Evolutionary conservation across 2,888 invertebrate genomes (phyloP).

Genomic region (Harpalus rubripes): DNA sequence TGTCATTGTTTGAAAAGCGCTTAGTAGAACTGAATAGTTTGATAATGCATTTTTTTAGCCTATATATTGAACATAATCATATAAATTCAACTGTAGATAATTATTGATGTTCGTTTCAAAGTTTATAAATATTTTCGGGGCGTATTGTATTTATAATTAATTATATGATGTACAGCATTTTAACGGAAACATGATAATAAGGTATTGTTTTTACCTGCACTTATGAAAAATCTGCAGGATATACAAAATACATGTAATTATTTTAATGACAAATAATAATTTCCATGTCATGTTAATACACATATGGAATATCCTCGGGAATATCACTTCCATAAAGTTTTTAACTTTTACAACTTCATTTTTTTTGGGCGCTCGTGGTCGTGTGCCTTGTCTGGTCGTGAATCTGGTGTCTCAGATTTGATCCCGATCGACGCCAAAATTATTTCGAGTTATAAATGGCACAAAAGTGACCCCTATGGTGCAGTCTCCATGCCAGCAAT

Average conservation of each 20-base stretch:
- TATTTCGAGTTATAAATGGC: no score
- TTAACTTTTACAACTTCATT: no score
- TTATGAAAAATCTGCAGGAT: not conserved
- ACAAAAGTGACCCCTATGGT: no score
- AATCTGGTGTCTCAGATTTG: no score
- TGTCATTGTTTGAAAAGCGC: not conserved
- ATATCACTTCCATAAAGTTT: no score
- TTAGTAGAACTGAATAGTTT: not conserved
- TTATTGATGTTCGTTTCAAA: not conserved
- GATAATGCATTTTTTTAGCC: not conserved
- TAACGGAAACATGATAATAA: not conserved
- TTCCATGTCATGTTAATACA: no score
- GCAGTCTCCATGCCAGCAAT: no score
- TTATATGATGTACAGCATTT: not conserved
- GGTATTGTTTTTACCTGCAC: not conserved
- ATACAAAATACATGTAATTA: conserved; percentile 8
- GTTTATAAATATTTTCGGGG: not conserved
- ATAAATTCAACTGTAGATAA: not conserved
- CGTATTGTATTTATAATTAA: not conserved
- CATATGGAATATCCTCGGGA: no score
- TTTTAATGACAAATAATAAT: conserved; percentile 6
- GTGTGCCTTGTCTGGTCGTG: no score
- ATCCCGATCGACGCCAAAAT: no score
- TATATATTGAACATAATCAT: not conserved
- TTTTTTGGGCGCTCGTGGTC: no score